Evolutionary conservation across 2,797 vertebrate species (phyloP), one percentile per base, ranked within the genome.

Genomic region (Gadopsis marmoratus): DNA sequence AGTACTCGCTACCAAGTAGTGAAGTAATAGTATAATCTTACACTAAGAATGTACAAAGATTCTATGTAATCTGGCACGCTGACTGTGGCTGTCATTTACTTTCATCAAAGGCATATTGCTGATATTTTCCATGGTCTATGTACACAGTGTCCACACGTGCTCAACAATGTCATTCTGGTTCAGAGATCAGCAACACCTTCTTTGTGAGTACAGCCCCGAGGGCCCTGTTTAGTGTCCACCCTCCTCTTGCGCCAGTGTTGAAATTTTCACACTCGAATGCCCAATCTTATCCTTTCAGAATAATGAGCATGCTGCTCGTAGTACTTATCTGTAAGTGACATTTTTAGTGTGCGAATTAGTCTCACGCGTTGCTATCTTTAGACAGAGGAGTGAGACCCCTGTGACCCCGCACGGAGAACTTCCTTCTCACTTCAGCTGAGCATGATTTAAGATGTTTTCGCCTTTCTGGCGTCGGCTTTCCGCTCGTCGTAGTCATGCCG

Each of bases 261-360:
- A 85, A 82, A 88, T 86, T 79, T 37, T 89, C 84, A 89, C 86
- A 75, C 89, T 85, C 2, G 37, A 47, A 71, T 76, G 81, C 75
- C 53, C 54, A 3, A 78, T 81, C 76, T 67, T 82, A 80, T 76
- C 77, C 77, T 62, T 67, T 68, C 72, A 37, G 76, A 81, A 74
- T 92, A 93, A 90, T 79, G 88, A 91, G 88, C 71, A 7, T 35
- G 65, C 72, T 7, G 58, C 78, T 88, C 83, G 51, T 73, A 13
- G 58, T 59, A 78, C 88, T 88, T 88, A 87, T 83, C 87, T 82
- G 51, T 68, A 85, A 85, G 78, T 88, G 82, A 86, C 86, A 84
- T 82, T 89, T 91, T 81, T 76, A 86, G 85, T 83, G 82, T 76
- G 17, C 7, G 62, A 85, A 90, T 90, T 85, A 81, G 82, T 69